Evolutionary conservation across 1,140 invertebrate genomes (phyloP).

Genomic region (Lepidurus packardi): DNA sequence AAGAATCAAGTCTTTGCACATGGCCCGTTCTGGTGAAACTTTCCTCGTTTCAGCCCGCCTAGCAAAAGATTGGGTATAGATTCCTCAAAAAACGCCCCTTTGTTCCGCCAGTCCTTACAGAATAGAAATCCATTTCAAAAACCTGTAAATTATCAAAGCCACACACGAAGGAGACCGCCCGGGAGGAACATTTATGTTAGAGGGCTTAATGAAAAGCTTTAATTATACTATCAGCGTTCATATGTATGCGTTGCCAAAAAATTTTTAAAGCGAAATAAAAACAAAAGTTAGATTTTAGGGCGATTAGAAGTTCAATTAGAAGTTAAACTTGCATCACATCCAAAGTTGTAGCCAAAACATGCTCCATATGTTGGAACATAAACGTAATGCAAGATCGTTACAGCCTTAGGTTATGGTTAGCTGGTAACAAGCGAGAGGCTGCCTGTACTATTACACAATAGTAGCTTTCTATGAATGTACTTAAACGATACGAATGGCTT

Average conservation of each 20-base stretch:
- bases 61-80: slow-evolving; percentile 7
- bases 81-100: slow-evolving; percentile 4
- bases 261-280: background rate
- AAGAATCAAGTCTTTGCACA: slow-evolving; percentile 5
- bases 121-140: background rate
- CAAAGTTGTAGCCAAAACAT: too few relatives aligned
- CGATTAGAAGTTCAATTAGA: background rate
- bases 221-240: background rate
- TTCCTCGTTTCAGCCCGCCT: background rate
- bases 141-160: background rate
- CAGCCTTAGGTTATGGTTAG: too few relatives aligned
- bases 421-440: too few relatives aligned
- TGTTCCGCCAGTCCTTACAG: background rate
- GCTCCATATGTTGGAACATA: too few relatives aligned
- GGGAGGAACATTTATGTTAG: background rate
- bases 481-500: too few relatives aligned
- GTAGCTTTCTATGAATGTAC: too few relatives aligned
- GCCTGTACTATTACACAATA: too few relatives aligned
- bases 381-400: too few relatives aligned
- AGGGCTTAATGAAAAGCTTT: background rate
- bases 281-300: background rate
- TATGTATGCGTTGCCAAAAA: background rate
- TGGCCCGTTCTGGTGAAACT: background rate
- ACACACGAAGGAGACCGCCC: slow-evolving; percentile 11
- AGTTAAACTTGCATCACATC: too few relatives aligned